These are phyloP conservation scores for Polyommatus iphigenia DNA, from an alignment of 2,888 invertebrate species.

Conservation along the genomic window DNA sequence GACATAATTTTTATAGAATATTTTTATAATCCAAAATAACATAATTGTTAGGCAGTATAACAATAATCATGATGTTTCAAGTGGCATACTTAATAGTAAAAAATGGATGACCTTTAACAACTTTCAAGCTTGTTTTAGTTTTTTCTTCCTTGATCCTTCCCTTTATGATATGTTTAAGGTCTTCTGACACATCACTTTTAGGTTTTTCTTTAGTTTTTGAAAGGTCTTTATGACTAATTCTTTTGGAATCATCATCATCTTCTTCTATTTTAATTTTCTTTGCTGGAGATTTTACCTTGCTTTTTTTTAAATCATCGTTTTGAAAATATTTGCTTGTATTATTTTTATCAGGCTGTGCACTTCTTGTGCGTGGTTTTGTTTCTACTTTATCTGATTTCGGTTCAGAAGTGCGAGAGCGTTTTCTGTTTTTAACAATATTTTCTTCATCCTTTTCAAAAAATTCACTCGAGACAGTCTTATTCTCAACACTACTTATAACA, in stretches of 20 bases:
- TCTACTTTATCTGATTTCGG: slow-evolving; percentile 34
- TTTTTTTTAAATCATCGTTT: slow-evolving; percentile 37
- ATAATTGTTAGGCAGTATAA: too few relatives aligned
- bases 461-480: slow-evolving; percentile 52
- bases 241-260: slow-evolving; percentile 52
- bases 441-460: slow-evolving; percentile 53
- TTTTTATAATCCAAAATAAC: too few relatives aligned
- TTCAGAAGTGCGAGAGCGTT: slow-evolving; percentile 45
- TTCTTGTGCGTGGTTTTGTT: slow-evolving; percentile 56
- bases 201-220: slow-evolving; percentile 48
- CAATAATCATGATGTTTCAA: too few relatives aligned
- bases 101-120: slow-evolving; percentile 54
- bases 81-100: too few relatives aligned
- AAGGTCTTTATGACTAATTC: slow-evolving; percentile 69
- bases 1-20: background rate
- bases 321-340: slow-evolving; percentile 66
- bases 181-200: slow-evolving; percentile 69
- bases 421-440: slow-evolving; percentile 40
- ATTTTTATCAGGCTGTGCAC: slow-evolving; percentile 51
- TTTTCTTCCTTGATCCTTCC: slow-evolving; percentile 72
- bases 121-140: slow-evolving; percentile 54
- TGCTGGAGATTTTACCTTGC: slow-evolving; percentile 40
- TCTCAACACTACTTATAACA: slow-evolving; percentile 50
- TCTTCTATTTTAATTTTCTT: slow-evolving; percentile 47
- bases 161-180: slow-evolving; percentile 77